Evolutionary conservation across 2,113 vertebrate genomes (phyloP), one percentile per base, ranked within the genome.

Genomic region (Pitta sordida): DNA sequence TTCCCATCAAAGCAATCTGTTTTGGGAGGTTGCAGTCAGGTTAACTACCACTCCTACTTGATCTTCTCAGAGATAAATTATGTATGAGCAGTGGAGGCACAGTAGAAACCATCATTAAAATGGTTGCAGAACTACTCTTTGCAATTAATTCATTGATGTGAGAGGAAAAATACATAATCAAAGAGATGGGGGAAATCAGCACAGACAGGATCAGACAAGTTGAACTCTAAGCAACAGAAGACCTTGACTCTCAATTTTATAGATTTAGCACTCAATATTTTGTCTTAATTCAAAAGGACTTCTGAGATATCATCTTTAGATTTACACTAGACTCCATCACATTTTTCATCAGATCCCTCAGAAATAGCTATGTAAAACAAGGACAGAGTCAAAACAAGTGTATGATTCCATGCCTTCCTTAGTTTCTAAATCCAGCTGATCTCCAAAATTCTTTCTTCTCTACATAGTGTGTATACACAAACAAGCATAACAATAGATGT

Each of bases 181-280:
- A 41, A 44, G 49, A 7, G 3, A 2, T 3, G 2, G 1, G 2
- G 1, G 3, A 34, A 71, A 30, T 7, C 20, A 5, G 15, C 30
- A 71, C 24, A 39, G 6, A 20, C 10, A 30, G 9, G 15, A 20
- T 29, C 34, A 67, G 30, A 9, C 16, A 39, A 16, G 30, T 60
- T 52, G 49, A 83, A 82, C 9, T 75, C 21, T 14, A 67, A 62
- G 43, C 22, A 75, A 51, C 13, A 58, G 32, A 71, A 37, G 22
- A 65, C 18, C 14, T 44, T 60, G 43, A 49, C 6, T 36, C 10
- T 37, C 41, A 58, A 30, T 74, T 78, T 51, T 65, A 32, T 26
- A 53, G 11, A 53, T 60, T 63, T 73, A 52, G 3, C 3, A 5
- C 27, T 79, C 67, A 82, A 29, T 52, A 58, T 65, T 81, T 85